Percentiles rank a stretch among this genome's conserved stretches.
Evolutionary conservation across 2,888 invertebrate genomes (phyloP).

Genomic region (Synanthedon tipuliformis): DNA sequence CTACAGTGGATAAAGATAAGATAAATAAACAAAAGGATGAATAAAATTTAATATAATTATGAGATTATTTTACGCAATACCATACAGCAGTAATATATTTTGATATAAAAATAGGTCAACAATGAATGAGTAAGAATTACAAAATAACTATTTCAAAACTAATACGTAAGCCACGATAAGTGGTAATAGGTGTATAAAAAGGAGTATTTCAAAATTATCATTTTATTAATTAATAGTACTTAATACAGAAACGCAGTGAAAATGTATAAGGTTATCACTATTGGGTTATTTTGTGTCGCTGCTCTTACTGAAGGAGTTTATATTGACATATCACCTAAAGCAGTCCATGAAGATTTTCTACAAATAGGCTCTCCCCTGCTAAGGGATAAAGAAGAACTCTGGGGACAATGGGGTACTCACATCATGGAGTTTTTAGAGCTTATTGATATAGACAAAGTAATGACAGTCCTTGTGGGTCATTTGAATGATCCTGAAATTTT

Average conservation of each 20-base stretch:
- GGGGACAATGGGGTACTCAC: slow-evolving; percentile 16
- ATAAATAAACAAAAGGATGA: no score
- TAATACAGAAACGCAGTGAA: background rate
- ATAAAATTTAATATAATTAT: no score
- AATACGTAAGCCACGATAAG: no score
- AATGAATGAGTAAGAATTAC: no score
- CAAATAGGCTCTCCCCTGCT: background rate
- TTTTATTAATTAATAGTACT: background rate
- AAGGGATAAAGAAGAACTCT: slow-evolving; percentile 1
- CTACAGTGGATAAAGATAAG: no score
- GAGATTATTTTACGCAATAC: no score
- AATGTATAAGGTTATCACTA: slow-evolving; percentile 9
- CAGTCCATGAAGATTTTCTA: background rate
- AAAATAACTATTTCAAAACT: no score
- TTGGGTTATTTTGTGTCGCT: slow-evolving; percentile 2
- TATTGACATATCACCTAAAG: background rate
- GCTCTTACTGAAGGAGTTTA: slow-evolving; percentile 2
- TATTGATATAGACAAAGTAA: slow-evolving; percentile 20
- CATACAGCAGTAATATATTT: no score
- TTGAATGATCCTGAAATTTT: slow-evolving; percentile 24
- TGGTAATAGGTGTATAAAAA: no score
- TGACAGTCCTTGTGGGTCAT: slow-evolving; percentile 17
- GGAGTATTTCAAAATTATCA: no score
- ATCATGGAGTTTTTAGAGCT: slow-evolving; percentile 21
- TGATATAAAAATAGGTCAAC: no score